These are phyloP conservation scores for Cyanoramphus novaezelandiae DNA, from an alignment of 2,113 vertebrate species.

Conservation along the genomic window DNA sequence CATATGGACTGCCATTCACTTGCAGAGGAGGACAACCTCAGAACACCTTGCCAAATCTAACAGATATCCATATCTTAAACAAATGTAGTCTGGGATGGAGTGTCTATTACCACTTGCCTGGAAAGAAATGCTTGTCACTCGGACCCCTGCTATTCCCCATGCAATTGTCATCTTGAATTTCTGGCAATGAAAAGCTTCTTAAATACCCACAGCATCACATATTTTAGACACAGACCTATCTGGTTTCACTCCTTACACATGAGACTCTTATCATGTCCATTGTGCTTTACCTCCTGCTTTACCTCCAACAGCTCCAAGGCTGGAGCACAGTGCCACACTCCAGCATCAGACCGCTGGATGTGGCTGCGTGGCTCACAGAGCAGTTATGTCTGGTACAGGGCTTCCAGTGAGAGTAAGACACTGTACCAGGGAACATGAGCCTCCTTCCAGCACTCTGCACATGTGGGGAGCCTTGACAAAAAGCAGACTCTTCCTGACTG, in stretches of 20 bases:
- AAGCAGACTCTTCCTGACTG: neutral
- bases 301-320: neutral
- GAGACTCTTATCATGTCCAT: neutral
- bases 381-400: neutral
- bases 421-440: neutral
- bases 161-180: neutral
- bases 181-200: neutral
- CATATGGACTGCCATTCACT: neutral
- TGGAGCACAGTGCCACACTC: fast-evolving
- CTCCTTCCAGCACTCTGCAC: neutral
- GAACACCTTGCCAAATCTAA: neutral
- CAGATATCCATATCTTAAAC: neutral
- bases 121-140: neutral
- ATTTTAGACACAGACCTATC: neutral
- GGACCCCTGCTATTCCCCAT: neutral
- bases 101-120: neutral
- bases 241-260: neutral
- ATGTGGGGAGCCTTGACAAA: fast-evolving
- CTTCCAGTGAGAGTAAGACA: neutral
- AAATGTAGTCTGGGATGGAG: neutral
- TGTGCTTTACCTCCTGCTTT: neutral
- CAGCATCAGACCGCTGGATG: neutral
- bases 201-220: neutral
- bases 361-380: neutral
- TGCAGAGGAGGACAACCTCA: neutral